Percentiles rank a stretch among this genome's conserved stretches.
Evolutionary conservation across 2,113 vertebrate species (phyloP).

Genomic region (Sturnus vulgaris): DNA sequence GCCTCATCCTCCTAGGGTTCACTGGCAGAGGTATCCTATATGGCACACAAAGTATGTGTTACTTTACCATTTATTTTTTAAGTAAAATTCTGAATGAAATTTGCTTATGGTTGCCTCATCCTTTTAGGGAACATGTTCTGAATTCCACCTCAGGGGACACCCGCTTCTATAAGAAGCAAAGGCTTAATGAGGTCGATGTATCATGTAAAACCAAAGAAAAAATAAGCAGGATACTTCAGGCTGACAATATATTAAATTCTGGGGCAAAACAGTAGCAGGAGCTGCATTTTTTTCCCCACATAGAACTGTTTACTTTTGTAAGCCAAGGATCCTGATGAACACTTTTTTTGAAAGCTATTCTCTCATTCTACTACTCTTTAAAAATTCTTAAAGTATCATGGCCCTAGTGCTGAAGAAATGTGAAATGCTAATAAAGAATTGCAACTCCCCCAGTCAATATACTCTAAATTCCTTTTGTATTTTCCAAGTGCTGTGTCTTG

Average conservation of each 20-base stretch:
- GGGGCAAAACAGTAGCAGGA: background rate
- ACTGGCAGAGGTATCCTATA: background rate
- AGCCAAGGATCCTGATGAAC: background rate
- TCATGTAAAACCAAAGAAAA: background rate
- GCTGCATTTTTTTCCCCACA: background rate
- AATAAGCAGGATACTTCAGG: background rate
- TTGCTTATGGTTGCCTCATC: background rate
- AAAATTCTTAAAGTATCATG: background rate
- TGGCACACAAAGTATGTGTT: background rate
- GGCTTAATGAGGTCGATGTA: background rate
- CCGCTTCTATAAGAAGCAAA: background rate
- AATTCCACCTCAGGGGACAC: background rate
- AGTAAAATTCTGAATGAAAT: background rate
- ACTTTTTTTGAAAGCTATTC: background rate
- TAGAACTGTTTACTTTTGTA: background rate
- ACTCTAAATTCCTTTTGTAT: background rate
- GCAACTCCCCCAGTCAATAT: background rate
- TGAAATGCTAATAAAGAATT: background rate
- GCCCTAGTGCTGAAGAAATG: background rate
- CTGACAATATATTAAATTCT: background rate
- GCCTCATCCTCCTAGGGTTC: background rate
- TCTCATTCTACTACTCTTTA: background rate
- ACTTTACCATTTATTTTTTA: background rate
- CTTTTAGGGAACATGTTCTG: background rate
- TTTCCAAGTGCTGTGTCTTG: background rate